Conservation (phyloP, 2,888 invertebrate species). For the Papilio demoleus region DNA sequence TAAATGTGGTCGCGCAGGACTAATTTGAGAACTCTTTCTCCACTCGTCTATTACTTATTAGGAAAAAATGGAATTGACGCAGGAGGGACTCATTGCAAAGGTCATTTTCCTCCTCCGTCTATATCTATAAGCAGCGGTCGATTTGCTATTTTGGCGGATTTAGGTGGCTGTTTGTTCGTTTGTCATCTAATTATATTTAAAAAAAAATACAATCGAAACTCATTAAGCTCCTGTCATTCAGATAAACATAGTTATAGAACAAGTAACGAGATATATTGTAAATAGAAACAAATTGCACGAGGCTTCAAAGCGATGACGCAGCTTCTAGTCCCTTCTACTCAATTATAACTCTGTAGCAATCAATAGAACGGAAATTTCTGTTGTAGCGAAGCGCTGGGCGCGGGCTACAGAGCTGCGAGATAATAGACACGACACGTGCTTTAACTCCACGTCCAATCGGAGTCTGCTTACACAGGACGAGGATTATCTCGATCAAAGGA, state of each 20-base stretch:
- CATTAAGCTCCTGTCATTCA: background rate
- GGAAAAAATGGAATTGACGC: no score
- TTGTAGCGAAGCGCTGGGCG: constrained; percentile 5
- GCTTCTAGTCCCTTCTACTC: constrained; percentile 28
- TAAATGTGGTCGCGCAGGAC: no score
- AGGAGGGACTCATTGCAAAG: no score
- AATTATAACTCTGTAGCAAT: constrained; percentile 37
- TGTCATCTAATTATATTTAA: no score
- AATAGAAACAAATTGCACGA: constrained; percentile 14
- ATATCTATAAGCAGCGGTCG: no score
- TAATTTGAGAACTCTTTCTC: no score
- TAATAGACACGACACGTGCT: constrained; percentile 30
- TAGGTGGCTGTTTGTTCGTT: no score
- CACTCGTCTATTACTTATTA: no score
- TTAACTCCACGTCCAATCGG: constrained; percentile 18
- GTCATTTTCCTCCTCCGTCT: no score
- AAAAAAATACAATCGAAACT: no score
- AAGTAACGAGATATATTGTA: constrained; percentile 1
- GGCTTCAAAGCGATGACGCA: constrained; percentile 25
- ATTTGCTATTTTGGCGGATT: no score
- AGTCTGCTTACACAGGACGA: constrained; percentile 17
- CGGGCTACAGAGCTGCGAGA: background rate
- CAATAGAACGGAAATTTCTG: constrained; percentile 34
- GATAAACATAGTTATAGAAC: background rate
- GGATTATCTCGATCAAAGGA: background rate